Conservation (phyloP, 1,140 invertebrate genomes). For the Melanaphis sacchari region DNA sequence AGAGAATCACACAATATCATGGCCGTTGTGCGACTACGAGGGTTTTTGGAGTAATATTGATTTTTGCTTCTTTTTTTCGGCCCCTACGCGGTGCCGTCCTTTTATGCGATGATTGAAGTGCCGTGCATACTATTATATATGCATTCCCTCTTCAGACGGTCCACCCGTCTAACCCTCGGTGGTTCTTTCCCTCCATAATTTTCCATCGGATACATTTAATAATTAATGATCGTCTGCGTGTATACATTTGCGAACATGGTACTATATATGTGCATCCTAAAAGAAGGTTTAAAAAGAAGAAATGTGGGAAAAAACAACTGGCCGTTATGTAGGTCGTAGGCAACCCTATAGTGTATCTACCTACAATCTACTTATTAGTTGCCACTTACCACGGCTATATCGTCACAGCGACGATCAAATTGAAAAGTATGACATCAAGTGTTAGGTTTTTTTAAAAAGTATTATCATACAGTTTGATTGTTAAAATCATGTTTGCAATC, state of each 20-base stretch:
- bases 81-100: not conserved
- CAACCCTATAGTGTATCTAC: not conserved
- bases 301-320: not conserved
- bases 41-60: slow-evolving; percentile 10
- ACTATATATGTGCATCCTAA: not conserved
- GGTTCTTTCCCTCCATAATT: not conserved
- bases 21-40: not conserved
- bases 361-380: not conserved
- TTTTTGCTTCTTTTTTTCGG: slow-evolving; percentile 18
- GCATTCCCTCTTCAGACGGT: not conserved
- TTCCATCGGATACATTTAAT: slow-evolving; percentile 5
- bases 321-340: not conserved
- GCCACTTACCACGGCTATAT: not conserved
- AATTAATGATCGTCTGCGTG: not conserved
- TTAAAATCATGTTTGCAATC: not conserved
- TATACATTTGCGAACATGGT: not conserved
- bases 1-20: not conserved
- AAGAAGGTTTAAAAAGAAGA: not conserved
- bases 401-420: not conserved
- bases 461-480: not conserved
- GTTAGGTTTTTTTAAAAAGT: not conserved
- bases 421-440: not conserved
- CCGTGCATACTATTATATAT: not conserved
- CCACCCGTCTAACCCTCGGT: not conserved
- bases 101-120: slow-evolving; percentile 31